Conservation (phyloP, 92 coral and sea anemone genomes). For the Actinernus sp. region DNA sequence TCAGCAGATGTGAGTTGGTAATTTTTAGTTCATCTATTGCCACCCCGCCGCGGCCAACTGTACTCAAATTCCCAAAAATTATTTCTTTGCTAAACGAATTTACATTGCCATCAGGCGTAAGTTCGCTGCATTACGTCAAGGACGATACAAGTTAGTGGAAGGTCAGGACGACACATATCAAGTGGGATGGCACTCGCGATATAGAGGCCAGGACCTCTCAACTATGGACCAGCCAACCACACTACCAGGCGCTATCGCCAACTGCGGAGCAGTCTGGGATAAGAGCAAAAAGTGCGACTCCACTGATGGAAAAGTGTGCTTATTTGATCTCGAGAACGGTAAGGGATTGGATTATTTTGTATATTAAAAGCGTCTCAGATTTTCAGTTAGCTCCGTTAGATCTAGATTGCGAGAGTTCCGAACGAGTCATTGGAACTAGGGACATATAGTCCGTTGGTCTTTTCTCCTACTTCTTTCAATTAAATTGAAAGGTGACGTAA, state of each 20-base stretch:
- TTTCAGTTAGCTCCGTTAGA: too few relatives aligned
- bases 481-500: too few relatives aligned
- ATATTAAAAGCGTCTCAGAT: too few relatives aligned
- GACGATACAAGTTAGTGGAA: constrained; percentile 75
- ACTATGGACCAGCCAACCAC: constrained; percentile 29
- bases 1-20: too few relatives aligned
- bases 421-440: too few relatives aligned
- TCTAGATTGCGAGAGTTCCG: too few relatives aligned
- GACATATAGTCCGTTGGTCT: too few relatives aligned
- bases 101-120: constrained; percentile 68
- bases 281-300: constrained; percentile 60
- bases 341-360: neutral
- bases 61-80: too few relatives aligned
- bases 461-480: too few relatives aligned
- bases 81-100: too few relatives aligned
- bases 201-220: constrained; percentile 42
- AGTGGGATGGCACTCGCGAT: constrained; percentile 78
- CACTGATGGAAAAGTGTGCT: constrained; percentile 60
- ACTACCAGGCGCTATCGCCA: constrained; percentile 70
- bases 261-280: constrained; percentile 59
- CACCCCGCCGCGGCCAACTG: too few relatives aligned
- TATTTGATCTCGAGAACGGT: constrained; percentile 77
- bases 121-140: constrained; percentile 79
- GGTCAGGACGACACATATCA: constrained; percentile 87
- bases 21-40: too few relatives aligned